Conservation (phyloP, 2,888 invertebrate species). For the Liposcelis brunnea region DNA sequence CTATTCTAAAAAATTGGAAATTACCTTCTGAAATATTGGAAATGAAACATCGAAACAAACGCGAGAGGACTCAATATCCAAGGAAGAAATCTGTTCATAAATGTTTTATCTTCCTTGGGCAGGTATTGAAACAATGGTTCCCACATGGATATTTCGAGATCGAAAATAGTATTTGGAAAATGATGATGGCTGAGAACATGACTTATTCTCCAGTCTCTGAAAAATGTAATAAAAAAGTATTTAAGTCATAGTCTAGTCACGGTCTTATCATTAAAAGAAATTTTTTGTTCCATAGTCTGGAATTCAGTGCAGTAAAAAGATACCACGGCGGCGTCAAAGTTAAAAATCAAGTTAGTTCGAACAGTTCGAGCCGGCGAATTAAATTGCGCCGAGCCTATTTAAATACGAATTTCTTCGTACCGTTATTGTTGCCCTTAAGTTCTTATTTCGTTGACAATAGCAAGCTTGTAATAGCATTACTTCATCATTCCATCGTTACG, state of each 20-base stretch:
- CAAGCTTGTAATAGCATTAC: too few relatives aligned
- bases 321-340: background rate
- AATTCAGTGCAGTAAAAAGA: background rate
- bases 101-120: conserved; percentile 35
- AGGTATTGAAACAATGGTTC: conserved; percentile 51
- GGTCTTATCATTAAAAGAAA: conserved; percentile 1
- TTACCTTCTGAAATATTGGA: conserved; percentile 30
- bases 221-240: conserved; percentile 20
- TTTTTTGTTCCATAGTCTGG: too few relatives aligned
- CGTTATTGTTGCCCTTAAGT: too few relatives aligned
- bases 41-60: conserved; percentile 26
- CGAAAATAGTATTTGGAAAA: conserved; percentile 58
- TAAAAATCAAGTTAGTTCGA: background rate
- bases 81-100: conserved; percentile 32
- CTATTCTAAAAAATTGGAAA: conserved; percentile 17
- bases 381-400: too few relatives aligned
- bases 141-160: conserved; percentile 48
- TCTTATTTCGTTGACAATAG: too few relatives aligned
- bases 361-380: too few relatives aligned
- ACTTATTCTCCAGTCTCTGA: conserved; percentile 52
- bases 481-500: too few relatives aligned
- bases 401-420: too few relatives aligned
- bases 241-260: background rate
- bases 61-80: conserved; percentile 33
- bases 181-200: conserved; percentile 64